Conservation (phyloP, 2,797 vertebrate species). For the Melanotaenia trifasciata region DNA sequence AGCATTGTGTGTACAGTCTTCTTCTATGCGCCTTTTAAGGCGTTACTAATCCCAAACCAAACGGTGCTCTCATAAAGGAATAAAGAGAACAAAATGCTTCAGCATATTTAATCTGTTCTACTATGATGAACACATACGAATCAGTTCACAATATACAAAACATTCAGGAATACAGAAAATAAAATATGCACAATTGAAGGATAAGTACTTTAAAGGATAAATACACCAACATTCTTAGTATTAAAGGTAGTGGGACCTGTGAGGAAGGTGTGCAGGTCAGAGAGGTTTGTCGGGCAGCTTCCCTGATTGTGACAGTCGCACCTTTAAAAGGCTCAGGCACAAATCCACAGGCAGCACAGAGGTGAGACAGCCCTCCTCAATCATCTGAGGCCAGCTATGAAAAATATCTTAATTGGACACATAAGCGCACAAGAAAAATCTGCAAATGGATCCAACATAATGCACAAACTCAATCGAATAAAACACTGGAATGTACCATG, state of each 20-base stretch:
- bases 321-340: slow-evolving; percentile 70
- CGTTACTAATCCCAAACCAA: too few species aligned
- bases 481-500: slow-evolving; percentile 54
- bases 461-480: not conserved
- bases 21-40: too few species aligned
- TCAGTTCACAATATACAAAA: slow-evolving; percentile 75
- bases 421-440: slow-evolving; percentile 17
- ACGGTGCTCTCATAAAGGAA: not conserved
- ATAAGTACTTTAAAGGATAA: slow-evolving; percentile 48
- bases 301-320: slow-evolving; percentile 58
- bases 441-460: slow-evolving; percentile 19
- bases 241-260: slow-evolving; percentile 19
- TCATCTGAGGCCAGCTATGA: slow-evolving; percentile 8
- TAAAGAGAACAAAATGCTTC: slow-evolving; percentile 53
- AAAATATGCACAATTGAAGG: slow-evolving; percentile 45
- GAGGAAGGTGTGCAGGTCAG: slow-evolving; percentile 32
- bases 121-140: slow-evolving; percentile 41
- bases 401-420: slow-evolving; percentile 19
- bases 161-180: slow-evolving; percentile 56
- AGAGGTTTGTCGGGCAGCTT: slow-evolving; percentile 32
- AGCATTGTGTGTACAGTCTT: too few species aligned
- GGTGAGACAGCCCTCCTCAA: slow-evolving; percentile 31
- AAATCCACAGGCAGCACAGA: slow-evolving; percentile 62
- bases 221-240: slow-evolving; percentile 37
- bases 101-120: slow-evolving; percentile 67